Evolutionary conservation across 2,797 vertebrate species (phyloP).

Genomic region (Podarcis lilfordi): DNA sequence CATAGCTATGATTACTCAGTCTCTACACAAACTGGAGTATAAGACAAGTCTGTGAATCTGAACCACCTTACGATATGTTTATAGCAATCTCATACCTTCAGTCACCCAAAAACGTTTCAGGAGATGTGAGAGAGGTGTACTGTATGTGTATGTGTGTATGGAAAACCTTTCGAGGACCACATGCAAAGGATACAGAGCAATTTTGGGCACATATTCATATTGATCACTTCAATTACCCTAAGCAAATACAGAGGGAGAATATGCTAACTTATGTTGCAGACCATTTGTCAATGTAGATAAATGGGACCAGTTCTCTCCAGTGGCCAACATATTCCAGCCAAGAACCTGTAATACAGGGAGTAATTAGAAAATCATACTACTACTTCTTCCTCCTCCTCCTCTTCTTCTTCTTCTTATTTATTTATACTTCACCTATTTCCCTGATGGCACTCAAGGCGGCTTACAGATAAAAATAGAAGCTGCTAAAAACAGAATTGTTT

Average conservation of each 20-base stretch:
- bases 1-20: not conserved
- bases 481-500: too few relatives aligned
- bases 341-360: not conserved
- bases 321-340: not conserved
- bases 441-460: too few relatives aligned
- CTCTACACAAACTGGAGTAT: not conserved
- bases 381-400: too few relatives aligned
- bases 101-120: not conserved
- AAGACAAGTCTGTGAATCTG: not conserved
- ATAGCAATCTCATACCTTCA: not conserved
- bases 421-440: too few relatives aligned
- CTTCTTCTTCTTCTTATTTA: too few relatives aligned
- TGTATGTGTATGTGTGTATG: not conserved
- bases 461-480: too few relatives aligned
- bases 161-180: not conserved
- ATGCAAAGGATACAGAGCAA: not conserved
- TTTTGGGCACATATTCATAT: not conserved
- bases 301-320: not conserved
- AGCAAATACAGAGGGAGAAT: not conserved
- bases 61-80: not conserved
- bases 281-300: not conserved
- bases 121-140: not conserved
- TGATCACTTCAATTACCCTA: not conserved
- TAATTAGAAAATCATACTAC: too few relatives aligned
- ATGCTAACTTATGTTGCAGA: not conserved